Evolutionary conservation across 2,113 vertebrate genomes (phyloP).

Genomic region (Corapipo altera): DNA sequence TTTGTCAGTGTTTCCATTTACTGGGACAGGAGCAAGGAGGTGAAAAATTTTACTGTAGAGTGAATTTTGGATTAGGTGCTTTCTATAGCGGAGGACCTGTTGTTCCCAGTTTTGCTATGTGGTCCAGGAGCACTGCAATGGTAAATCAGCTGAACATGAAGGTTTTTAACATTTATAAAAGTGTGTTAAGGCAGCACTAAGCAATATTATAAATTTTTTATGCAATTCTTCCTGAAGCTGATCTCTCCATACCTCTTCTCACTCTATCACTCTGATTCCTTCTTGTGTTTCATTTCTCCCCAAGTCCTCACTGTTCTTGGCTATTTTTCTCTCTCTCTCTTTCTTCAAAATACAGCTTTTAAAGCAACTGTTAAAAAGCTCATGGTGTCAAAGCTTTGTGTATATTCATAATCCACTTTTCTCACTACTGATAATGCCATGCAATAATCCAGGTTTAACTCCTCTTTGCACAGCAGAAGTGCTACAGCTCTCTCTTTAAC

Average conservation of each 20-base stretch:
- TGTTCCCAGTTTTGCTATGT: background rate
- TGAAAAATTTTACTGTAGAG: background rate
- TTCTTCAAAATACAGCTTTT: background rate
- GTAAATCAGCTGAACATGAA: background rate
- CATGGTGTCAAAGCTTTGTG: background rate
- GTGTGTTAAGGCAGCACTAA: background rate
- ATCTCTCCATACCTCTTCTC: background rate
- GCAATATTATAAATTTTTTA: background rate
- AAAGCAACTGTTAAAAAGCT: background rate
- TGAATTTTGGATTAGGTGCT: background rate
- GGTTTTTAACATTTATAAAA: background rate
- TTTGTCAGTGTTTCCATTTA: background rate
- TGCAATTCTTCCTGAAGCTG: background rate
- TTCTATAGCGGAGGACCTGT: background rate
- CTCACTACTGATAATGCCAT: background rate
- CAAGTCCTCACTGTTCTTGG: background rate
- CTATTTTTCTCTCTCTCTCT: background rate
- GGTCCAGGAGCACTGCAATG: background rate
- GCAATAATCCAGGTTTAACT: background rate
- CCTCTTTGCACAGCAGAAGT: background rate
- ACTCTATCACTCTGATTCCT: background rate
- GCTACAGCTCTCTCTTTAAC: background rate
- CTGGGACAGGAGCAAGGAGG: background rate
- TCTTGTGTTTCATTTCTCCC: background rate
- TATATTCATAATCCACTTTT: background rate